Evolutionary conservation across 2,888 invertebrate genomes (phyloP).

Genomic region (Tachystola acroxantha): DNA sequence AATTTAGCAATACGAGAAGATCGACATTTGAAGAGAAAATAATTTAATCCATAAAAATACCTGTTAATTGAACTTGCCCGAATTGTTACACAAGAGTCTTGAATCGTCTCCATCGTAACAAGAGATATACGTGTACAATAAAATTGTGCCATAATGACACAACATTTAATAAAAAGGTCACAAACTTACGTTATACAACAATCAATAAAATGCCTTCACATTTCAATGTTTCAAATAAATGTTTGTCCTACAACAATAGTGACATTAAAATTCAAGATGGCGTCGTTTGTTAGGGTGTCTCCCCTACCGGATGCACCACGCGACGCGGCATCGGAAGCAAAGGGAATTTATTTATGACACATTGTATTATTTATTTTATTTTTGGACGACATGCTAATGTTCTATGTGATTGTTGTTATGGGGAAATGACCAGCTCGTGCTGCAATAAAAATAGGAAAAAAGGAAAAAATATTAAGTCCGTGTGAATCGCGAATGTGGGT

Average conservation of each 20-base stretch:
- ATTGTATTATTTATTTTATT: constrained; percentile 46
- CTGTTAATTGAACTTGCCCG: too few relatives aligned
- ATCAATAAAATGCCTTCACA: constrained; percentile 3
- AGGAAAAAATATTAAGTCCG: constrained; percentile 7
- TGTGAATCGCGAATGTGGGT: constrained; percentile 12
- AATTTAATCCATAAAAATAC: too few relatives aligned
- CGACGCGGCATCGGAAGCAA: constrained; percentile 56
- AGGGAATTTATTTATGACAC: constrained; percentile 44
- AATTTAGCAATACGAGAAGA: too few relatives aligned
- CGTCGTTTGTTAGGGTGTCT: constrained; percentile 53
- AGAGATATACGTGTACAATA: too few relatives aligned
- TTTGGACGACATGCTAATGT: constrained; percentile 52
- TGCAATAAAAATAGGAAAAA: constrained; percentile 11
- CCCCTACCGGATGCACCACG: constrained; percentile 55
- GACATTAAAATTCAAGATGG: constrained; percentile 63
- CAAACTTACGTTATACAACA: too few relatives aligned
- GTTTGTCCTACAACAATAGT: constrained; percentile 30
- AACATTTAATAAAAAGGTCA: too few relatives aligned
- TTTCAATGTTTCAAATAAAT: constrained; percentile 12
- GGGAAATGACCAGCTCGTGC: constrained; percentile 27
- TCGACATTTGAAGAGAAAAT: too few relatives aligned
- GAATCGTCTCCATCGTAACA: too few relatives aligned
- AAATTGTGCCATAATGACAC: too few relatives aligned
- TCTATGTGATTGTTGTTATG: constrained; percentile 40
- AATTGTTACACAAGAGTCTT: too few relatives aligned